Base-by-base conservation (phyloP, 92 coral and sea anemone genomes). In the Epizoanthus illoricatus region DNA sequence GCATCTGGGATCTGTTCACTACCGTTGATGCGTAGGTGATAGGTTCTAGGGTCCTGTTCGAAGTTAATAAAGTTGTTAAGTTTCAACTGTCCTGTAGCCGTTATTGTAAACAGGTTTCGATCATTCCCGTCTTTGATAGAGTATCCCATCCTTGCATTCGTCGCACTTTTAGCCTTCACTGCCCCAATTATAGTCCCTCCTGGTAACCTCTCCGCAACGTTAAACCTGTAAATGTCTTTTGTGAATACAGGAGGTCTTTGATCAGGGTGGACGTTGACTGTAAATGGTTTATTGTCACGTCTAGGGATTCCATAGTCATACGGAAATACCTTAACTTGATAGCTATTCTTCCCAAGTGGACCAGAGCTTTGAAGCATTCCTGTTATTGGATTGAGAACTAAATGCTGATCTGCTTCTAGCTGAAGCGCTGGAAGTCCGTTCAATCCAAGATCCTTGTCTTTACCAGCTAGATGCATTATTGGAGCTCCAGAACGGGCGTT, bases 251-350 rank as follows among this genome's bases (percentile, higher is more conserved):
- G 98, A 20, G 98, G 96, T 4, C 67, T 61, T 43, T 89, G 80
- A 15, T 85, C 95, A 5, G 92, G 90, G 69, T 84, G 84, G 10
- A 95, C 43, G 54, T 42, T 84, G 5, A 95, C 16, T 15, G 73
- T 76, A 41, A 81, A 4, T 0, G 92, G 82, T 24, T 85, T 58
- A 64, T 85, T 93, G 18, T 89, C 85, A 23, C 85, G 90, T 69
- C 93, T 87, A 12, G 98, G 98, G 63, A 85, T 76, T 4, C 98
- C 98, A 55, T 88, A 87, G 71, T 95, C 98, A 65, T 84, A 95
- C 1, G 97, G 84, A 67, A 7, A 43, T 33, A 89, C 65, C 5
- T 88, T 76, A 7, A 90, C 76, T 0, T 87, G 75, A 75, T 89
- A 95, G 63, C 81, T 86, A 2, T 54, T 55, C 61, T 89, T 86